A percentile compares a stretch with the other conserved stretches of the same genome.
Evolutionary conservation across 1,140 invertebrate genomes (phyloP).

Genomic region (Bemisia tabaci): DNA sequence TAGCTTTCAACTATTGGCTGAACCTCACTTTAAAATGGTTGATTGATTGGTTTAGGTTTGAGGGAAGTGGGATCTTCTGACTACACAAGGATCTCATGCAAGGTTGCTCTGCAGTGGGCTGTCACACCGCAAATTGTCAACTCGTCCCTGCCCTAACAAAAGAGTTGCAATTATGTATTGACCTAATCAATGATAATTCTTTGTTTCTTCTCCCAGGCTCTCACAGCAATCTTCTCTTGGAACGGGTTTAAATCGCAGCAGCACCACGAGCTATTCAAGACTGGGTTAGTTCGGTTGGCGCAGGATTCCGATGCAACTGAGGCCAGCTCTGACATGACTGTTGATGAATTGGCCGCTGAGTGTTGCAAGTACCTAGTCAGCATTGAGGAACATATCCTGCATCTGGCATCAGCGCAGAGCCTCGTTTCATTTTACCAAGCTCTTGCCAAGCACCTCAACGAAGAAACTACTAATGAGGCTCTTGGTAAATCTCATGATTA

Average conservation of each 20-base stretch:
- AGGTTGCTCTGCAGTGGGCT: too few relatives aligned
- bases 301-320: not conserved
- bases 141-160: too few relatives aligned
- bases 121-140: too few relatives aligned
- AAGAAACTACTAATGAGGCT: constrained; percentile 6
- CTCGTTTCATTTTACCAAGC: constrained; percentile 19
- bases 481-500: constrained; percentile 6
- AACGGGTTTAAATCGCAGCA: not conserved
- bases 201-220: too few relatives aligned
- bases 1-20: too few relatives aligned
- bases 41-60: too few relatives aligned
- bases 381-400: constrained; percentile 15
- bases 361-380: constrained; percentile 10
- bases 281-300: not conserved
- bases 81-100: too few relatives aligned
- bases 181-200: too few relatives aligned
- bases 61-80: too few relatives aligned
- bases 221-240: constrained; percentile 1
- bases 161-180: too few relatives aligned
- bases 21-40: too few relatives aligned
- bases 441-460: constrained; percentile 8
- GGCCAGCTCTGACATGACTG: not conserved
- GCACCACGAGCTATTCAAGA: not conserved
- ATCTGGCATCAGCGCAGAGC: constrained; percentile 20
- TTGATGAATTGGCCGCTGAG: constrained; percentile 11